These are phyloP conservation scores for Myrmecobius fasciatus DNA, from an alignment of 2,113 vertebrate species.

Conservation along the genomic window DNA sequence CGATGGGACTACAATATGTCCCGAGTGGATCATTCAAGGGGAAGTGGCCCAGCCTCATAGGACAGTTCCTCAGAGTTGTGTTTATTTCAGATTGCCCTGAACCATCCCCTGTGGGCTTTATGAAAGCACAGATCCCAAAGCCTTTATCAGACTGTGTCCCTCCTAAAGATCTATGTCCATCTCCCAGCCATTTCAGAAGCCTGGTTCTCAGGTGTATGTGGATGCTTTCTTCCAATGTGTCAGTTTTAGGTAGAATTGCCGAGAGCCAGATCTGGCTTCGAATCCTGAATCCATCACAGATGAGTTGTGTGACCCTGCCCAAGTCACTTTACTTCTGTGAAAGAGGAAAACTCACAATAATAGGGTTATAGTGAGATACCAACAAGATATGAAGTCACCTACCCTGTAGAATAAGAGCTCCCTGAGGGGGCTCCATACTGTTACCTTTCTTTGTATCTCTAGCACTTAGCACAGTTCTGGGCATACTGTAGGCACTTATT, in stretches of 20 bases:
- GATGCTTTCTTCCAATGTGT: background rate
- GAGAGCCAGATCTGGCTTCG: background rate
- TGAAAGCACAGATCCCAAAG: background rate
- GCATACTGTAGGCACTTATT: background rate
- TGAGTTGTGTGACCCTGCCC: background rate
- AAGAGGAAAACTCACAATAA: no score
- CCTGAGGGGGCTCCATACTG: background rate
- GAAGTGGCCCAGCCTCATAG: background rate
- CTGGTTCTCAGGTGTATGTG: no score
- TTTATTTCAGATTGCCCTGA: background rate
- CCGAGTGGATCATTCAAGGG: background rate
- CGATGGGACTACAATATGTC: background rate
- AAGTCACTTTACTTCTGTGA: background rate
- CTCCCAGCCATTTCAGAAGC: background rate
- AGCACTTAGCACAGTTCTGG: no score
- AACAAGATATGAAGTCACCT: background rate
- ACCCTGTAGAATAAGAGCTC: no score
- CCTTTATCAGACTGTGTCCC: no score
- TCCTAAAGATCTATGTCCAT: no score
- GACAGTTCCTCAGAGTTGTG: background rate
- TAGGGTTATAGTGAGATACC: background rate
- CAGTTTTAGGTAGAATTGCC: background rate
- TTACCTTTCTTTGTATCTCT: no score
- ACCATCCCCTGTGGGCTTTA: background rate
- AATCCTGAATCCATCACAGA: background rate